These are phyloP conservation scores for Parasteatoda tepidariorum DNA, from an alignment of 1,140 invertebrate genomes.

Conservation along the genomic window DNA sequence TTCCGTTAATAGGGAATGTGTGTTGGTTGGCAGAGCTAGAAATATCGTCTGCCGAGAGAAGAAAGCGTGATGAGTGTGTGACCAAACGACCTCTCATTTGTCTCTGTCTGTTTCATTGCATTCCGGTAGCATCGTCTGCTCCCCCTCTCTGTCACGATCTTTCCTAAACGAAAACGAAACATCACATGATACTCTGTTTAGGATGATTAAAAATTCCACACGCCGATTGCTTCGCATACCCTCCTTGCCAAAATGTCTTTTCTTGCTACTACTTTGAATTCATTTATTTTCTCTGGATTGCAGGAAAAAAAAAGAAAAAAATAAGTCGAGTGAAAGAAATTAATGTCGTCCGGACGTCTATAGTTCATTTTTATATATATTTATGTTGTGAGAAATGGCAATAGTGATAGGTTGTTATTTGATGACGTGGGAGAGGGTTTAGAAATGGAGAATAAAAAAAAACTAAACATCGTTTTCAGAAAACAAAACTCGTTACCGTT, in stretches of 20 bases:
- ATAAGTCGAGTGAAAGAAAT: neutral
- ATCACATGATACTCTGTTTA: slow-evolving; percentile 3
- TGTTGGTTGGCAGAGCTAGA: neutral
- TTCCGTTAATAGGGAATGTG: slow-evolving; percentile 28
- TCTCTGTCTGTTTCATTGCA: slow-evolving; percentile 34
- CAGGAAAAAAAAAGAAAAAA: neutral
- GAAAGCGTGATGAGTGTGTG: slow-evolving; percentile 41
- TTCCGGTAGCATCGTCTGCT: slow-evolving; percentile 24
- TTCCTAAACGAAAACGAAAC: slow-evolving; percentile 20
- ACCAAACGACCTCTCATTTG: slow-evolving; percentile 42
- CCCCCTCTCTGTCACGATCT: neutral
- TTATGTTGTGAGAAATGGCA: no score
- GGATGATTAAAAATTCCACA: slow-evolving; percentile 46
- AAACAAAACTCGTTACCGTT: no score
- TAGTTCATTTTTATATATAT: no score
- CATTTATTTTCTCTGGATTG: no score
- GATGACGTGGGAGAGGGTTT: no score
- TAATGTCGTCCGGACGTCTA: neutral
- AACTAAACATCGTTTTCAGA: no score
- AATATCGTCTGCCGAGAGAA: slow-evolving; percentile 27
- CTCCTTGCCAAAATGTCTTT: neutral
- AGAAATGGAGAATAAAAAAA: no score
- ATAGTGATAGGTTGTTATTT: no score
- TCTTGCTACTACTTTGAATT: no score
- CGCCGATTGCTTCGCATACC: slow-evolving; percentile 22